These are phyloP conservation scores for Phyllostomus hastatus DNA, from an alignment of 2,113 vertebrate species.

Conservation along the genomic window DNA sequence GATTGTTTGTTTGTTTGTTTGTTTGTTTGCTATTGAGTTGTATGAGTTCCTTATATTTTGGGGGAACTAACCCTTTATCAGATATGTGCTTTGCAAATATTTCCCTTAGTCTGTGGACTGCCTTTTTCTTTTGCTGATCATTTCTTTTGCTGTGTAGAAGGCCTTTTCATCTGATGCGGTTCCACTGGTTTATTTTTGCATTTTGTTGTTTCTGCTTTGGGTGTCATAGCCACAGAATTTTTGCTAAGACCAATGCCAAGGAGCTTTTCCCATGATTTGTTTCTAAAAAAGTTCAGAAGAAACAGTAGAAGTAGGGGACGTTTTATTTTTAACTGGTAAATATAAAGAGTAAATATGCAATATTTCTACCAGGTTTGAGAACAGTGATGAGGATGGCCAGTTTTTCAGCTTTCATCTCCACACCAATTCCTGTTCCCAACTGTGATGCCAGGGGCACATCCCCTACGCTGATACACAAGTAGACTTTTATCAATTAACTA, in stretches of 20 bases:
- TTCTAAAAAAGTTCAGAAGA: slow-evolving; percentile 18
- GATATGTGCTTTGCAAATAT: neutral
- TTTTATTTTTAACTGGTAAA: slow-evolving; percentile 21
- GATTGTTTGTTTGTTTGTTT: neutral
- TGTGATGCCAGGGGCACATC: neutral
- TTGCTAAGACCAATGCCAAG: neutral
- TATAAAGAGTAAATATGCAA: neutral
- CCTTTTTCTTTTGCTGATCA: neutral
- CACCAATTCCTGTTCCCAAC: neutral
- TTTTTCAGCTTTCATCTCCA: neutral
- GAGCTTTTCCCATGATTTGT: neutral
- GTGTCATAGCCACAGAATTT: neutral
- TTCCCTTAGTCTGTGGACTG: neutral
- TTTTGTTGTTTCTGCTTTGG: neutral
- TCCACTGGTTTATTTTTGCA: neutral
- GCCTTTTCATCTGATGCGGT: neutral
- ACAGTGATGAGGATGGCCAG: neutral
- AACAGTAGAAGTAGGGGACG: neutral
- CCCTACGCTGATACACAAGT: neutral
- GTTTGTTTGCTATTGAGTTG: neutral
- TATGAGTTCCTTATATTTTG: neutral
- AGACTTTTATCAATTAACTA: neutral
- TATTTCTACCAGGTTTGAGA: neutral
- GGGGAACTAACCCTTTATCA: neutral
- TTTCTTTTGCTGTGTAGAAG: neutral